These are phyloP conservation scores for Spicauda simplicius DNA, from an alignment of 2,888 invertebrate species.

Conservation along the genomic window DNA sequence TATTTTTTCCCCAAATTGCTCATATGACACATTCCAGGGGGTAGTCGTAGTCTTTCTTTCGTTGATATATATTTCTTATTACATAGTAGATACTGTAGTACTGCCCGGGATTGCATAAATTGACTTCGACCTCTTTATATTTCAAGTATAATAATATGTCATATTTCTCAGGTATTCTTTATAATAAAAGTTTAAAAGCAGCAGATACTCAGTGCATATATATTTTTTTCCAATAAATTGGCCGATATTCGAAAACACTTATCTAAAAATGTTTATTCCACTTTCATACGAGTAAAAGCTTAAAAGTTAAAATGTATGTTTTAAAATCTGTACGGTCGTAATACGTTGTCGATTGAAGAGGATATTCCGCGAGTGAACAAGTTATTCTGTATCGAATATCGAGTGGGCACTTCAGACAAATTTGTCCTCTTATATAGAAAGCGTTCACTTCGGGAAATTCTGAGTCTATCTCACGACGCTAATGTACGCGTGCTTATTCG, in stretches of 20 bases:
- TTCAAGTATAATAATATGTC: too few relatives aligned
- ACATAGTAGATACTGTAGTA: too few relatives aligned
- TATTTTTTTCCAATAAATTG: too few relatives aligned
- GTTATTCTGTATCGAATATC: conserved; percentile 7
- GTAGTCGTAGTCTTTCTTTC: too few relatives aligned
- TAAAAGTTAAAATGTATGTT: conserved; percentile 18
- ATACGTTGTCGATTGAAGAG: background rate
- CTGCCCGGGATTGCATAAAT: too few relatives aligned
- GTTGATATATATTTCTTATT: too few relatives aligned
- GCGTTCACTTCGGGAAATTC: background rate
- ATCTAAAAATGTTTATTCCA: background rate
- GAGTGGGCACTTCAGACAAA: background rate
- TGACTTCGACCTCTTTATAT: too few relatives aligned
- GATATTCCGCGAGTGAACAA: conserved; percentile 2
- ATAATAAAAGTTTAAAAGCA: too few relatives aligned
- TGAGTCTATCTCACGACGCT: background rate
- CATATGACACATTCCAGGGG: too few relatives aligned
- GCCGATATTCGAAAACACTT: background rate
- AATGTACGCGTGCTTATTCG: conserved; percentile 2
- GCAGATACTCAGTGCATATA: too few relatives aligned
- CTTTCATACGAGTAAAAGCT: background rate
- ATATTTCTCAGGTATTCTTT: too few relatives aligned
- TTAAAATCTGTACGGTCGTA: conserved; percentile 5
- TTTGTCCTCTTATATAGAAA: background rate
- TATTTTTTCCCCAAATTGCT: too few relatives aligned